Evolutionary conservation across 1,140 invertebrate species (phyloP).

Genomic region (Planococcus citri): DNA sequence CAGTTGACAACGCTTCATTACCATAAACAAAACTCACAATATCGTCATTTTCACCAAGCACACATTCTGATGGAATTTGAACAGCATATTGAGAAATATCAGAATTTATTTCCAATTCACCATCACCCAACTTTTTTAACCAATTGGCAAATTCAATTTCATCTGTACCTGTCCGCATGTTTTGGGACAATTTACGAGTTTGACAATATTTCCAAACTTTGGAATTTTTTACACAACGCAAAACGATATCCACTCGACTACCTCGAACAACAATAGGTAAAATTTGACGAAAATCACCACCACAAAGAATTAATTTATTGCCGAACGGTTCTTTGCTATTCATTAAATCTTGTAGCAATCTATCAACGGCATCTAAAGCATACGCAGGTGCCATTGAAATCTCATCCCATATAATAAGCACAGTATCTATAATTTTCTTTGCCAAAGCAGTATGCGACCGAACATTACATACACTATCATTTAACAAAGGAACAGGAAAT

Average conservation of each 20-base stretch:
- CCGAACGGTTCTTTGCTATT: constrained; percentile 12
- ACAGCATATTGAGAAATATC: too few relatives aligned
- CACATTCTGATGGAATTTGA: background rate
- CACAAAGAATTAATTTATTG: constrained; percentile 9
- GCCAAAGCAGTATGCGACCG: background rate
- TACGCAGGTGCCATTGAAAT: constrained; percentile 9
- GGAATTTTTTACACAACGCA: background rate
- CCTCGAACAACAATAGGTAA: constrained; percentile 13
- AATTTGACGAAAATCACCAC: constrained; percentile 22
- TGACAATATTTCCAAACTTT: background rate
- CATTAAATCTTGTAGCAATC: background rate
- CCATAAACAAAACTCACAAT: background rate
- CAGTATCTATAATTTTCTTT: background rate
- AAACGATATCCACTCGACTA: background rate
- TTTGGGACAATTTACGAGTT: background rate
- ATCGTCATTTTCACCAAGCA: background rate
- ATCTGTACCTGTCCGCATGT: background rate
- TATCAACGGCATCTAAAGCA: background rate
- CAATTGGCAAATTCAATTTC: background rate
- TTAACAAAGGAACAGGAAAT: background rate
- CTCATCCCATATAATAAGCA: constrained; percentile 16
- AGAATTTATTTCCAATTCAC: background rate
- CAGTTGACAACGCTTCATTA: background rate
- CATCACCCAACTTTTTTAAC: constrained; percentile 5
- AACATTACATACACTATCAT: background rate